A percentile compares a stretch with the other conserved stretches of the same genome.
Evolutionary conservation across 2,797 vertebrate species (phyloP).

Genomic region (Alfaro cultratus): DNA sequence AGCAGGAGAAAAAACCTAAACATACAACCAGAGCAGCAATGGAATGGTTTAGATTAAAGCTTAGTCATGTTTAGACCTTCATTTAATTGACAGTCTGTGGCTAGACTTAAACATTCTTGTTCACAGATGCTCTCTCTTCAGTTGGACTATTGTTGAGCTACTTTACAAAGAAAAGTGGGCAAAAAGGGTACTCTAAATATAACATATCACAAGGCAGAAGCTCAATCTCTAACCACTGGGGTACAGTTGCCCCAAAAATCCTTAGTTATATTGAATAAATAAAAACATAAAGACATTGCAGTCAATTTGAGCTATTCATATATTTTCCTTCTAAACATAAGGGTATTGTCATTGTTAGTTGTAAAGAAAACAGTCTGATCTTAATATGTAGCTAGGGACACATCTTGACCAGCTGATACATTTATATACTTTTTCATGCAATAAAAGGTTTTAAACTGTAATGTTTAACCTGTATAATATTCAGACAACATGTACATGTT

Average conservation of each 20-base stretch:
- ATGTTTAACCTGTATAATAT: background rate
- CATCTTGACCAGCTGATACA: no score
- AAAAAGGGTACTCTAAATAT: background rate
- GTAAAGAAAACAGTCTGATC: background rate
- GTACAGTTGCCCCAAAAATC: background rate
- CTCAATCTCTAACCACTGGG: background rate
- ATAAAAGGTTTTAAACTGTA: background rate
- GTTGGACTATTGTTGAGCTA: background rate
- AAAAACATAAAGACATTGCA: background rate
- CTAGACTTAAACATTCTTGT: background rate
- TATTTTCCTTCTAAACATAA: background rate
- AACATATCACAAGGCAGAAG: background rate
- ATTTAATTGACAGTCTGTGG: background rate
- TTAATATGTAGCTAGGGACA: background rate
- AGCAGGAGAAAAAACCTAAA: background rate
- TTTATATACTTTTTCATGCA: background rate
- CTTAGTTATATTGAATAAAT: background rate
- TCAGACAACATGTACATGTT: constrained; percentile 8
- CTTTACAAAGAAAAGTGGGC: background rate
- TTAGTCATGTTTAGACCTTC: background rate
- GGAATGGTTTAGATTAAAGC: background rate
- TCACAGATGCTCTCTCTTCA: background rate
- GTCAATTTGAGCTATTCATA: background rate
- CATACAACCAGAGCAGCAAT: background rate
- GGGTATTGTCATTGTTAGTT: background rate